These are phyloP conservation scores for Agonopterix heracliana DNA, from an alignment of 2,888 invertebrate genomes.

Conservation along the genomic window DNA sequence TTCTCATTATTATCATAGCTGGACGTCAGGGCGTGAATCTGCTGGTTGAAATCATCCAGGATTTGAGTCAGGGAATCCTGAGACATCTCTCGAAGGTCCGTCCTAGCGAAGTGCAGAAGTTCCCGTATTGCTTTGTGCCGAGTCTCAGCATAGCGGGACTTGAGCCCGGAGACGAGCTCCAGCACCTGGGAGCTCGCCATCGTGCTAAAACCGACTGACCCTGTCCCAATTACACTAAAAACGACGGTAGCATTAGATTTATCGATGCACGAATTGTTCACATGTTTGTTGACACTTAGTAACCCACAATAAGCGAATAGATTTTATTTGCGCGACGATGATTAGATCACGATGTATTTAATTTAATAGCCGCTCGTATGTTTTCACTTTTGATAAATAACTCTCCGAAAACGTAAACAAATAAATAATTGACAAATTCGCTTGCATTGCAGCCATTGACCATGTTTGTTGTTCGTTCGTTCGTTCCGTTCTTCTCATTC, in stretches of 20 bases:
- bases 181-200: conserved; percentile 73
- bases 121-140: conserved; percentile 91
- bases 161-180: conserved; percentile 89
- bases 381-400: too few species aligned
- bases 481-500: too few species aligned
- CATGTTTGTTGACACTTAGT: neutral
- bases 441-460: too few species aligned
- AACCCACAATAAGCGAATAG: too few species aligned
- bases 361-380: too few species aligned
- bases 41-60: conserved; percentile 95
- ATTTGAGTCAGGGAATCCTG: conserved; percentile 90
- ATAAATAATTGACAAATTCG: too few species aligned
- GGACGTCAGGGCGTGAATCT: conserved; percentile 95
- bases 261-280: neutral
- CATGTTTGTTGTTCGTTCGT: too few species aligned
- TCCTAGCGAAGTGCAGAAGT: conserved; percentile 90
- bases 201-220: neutral
- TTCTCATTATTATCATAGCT: conserved; percentile 94
- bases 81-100: conserved; percentile 91
- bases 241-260: too few species aligned
- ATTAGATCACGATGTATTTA: too few species aligned
- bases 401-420: too few species aligned
- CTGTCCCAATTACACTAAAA: too few species aligned
- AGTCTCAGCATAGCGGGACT: conserved; percentile 90
- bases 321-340: too few species aligned